Base-by-base conservation (phyloP, 2,888 invertebrate species). In the Ceraclea dissimilis region DNA sequence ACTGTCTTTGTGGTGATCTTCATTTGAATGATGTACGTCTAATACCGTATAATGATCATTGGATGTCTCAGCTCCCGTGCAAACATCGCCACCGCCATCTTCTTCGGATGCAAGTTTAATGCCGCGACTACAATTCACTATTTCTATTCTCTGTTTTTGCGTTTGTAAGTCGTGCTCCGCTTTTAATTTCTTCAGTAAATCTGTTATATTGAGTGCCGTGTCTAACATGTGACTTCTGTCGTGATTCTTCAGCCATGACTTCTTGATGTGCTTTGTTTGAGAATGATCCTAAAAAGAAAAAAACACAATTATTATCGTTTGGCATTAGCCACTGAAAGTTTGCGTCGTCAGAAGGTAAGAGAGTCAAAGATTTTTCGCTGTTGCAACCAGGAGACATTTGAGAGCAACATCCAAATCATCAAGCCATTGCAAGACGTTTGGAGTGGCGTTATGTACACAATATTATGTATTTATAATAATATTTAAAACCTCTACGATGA, bases 51-150 rank as follows among this genome's bases (percentile, higher is more conserved):
- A 62, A 57, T 76, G 63, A 64, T 51, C 34, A 11, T 39, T 13
- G 2, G 13, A 4, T 8, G 13, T 20, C 13, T 33, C 2, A 61
- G 16, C 21, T 6, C 17, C 6, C 6, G 4, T 22, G 6, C 47
- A 43, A 2, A 13, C 5, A 5, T 43, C 17, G 4, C 20, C 46
- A 5, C 6, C 46, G 18, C 39, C 62, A 11, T 62, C 61, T 10
- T 64, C 63, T 16, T 17, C 18, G 34, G 71, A 68, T 58, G 69
- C 70, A 2, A 78, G 47, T 39, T 39, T 39, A 13, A 39, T 39
- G 0, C 74, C 75, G 65, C 78, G 64, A 54, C 69, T 69, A 52
- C 68, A 74, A 57, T 75, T 76, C 0, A 77, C 70, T 4, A 78
- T 67, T 63, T 76, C 70, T 56, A 77, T 76, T 19, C 76, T 70